Base-by-base conservation (phyloP, 2,888 invertebrate species). In the Dastarcus helophoroides region DNA sequence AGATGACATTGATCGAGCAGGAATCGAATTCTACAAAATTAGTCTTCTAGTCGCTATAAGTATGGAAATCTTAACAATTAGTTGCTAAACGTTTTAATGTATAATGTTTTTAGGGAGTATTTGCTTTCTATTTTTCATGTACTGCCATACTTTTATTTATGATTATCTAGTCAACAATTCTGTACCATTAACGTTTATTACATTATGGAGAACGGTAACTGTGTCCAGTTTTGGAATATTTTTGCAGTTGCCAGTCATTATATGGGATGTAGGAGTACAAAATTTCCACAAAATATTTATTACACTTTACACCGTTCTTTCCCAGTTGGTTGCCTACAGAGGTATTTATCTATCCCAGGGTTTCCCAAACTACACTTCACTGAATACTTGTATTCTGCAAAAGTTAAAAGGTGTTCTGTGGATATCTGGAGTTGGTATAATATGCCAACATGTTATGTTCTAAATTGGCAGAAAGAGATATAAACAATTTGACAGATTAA, bases 291-390 rank as follows among this genome's bases (percentile, higher is more conserved):
- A 69, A 37, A 41, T 62, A 5, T 64, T 82, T 2, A 76, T 80
- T 2, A 68, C 70, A 33, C 61, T 68, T 0, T 82, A 82, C 48
- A 73, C 73, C 31, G 63, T 73, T 11, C 63, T 76, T 6, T 72
- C 77, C 2, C 68, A 76, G 36, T 58, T 73, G 16, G 69, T 72
- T 35, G 71, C 77, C 1, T 74, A 79, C 48, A 71, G 72, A 43
- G 78, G 79, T 78, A 55, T n/a, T n/a, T n/a, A n/a, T n/a, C n/a
- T n/a, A n/a, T n/a, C n/a, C n/a, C n/a, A n/a, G n/a, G n/a, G n/a
- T n/a, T n/a, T n/a, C n/a, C n/a, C n/a, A n/a, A n/a, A n/a, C n/a
- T n/a, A n/a, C n/a, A n/a, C n/a, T n/a, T n/a, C n/a, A n/a, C n/a
- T n/a, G n/a, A n/a, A n/a, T n/a, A n/a, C n/a, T n/a, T n/a, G n/a